Base-by-base conservation (phyloP, 2,113 vertebrate genomes). In the Sitta europaea region DNA sequence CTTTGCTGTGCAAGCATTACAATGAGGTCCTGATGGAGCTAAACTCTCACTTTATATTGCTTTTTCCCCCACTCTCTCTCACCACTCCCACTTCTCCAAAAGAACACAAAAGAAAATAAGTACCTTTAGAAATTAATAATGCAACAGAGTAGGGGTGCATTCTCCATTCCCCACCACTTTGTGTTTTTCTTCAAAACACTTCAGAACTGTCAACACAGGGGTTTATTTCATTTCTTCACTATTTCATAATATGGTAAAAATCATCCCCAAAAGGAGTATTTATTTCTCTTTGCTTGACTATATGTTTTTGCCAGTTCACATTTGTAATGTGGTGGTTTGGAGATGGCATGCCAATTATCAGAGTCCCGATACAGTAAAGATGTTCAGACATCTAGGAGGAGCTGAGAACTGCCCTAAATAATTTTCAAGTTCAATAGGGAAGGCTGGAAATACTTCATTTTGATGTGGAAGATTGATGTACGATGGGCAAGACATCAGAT, bases 1-100 rank as follows among this genome's bases (percentile, higher is more conserved):
- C 17, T 92, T 95, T 93, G 84, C 73, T 97, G 65, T 93, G 57
- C 40, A 94, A 94, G 84, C 84, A 90, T 85, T 78, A 78, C 53
- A 63, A 81, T 75, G 36, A 93, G 53, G 77, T 75, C 73, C 50
- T 71, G 48, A 75, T 90, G 57, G 87, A 72, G 84, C 82, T 86
- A 95, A 95, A 93, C 5, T 90, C 11, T 76, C 45, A 66, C 16
- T 90, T 88, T 53, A 72, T 68, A 73, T 55, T 58, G 67, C 9
- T 38, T 76, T 28, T 17, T 2, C 5, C 10, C 2, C 3, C 11
- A 9, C 7, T 38, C 31, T 42, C 5, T 42, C 28, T 40, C 33
- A 12, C 7, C 10, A 8, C 6, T 68, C 29, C 25, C 15, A 25
- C 3, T 47, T 16, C 11, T 58, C 11, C 24, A 47, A 29, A 5